These are phyloP conservation scores for Epinephelus coioides DNA, from an alignment of 2,797 vertebrate genomes.

Conservation along the genomic window DNA sequence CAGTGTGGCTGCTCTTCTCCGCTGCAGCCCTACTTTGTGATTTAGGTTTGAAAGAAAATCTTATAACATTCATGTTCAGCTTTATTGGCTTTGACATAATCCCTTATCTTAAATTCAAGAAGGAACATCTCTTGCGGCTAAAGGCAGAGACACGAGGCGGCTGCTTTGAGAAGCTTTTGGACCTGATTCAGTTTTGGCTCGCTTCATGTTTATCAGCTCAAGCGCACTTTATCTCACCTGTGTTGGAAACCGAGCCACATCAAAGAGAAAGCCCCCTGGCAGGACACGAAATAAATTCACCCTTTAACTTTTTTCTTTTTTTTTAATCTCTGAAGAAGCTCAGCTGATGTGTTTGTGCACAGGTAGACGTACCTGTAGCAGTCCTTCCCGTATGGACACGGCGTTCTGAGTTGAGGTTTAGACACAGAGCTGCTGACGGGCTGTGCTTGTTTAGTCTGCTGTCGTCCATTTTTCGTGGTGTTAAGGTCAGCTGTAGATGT, in stretches of 20 bases:
- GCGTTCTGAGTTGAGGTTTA: slow-evolving; percentile 59
- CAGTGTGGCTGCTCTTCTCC: too few relatives aligned
- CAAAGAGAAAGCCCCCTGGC: background rate
- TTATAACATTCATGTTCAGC: too few relatives aligned
- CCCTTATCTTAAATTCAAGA: background rate
- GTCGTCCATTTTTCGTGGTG: background rate
- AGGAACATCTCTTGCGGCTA: background rate
- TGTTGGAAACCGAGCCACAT: slow-evolving; percentile 1
- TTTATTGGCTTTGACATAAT: too few relatives aligned
- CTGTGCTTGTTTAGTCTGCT: background rate
- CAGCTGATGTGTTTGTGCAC: background rate
- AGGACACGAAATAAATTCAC: background rate
- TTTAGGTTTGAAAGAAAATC: too few relatives aligned
- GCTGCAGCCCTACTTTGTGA: too few relatives aligned
- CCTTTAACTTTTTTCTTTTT: background rate
- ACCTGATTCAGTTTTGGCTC: background rate
- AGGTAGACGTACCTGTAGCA: slow-evolving; percentile 92
- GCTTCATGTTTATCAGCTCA: background rate
- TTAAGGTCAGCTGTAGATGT: accelerated
- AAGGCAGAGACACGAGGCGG: background rate
- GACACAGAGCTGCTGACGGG: accelerated
- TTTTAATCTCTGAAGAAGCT: background rate
- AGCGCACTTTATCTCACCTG: slow-evolving; percentile 12
- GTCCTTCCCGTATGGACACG: slow-evolving; percentile 90
- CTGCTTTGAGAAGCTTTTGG: background rate